Conservation (phyloP, 2,888 invertebrate genomes). For the Trichogramma dendrolimi region DNA sequence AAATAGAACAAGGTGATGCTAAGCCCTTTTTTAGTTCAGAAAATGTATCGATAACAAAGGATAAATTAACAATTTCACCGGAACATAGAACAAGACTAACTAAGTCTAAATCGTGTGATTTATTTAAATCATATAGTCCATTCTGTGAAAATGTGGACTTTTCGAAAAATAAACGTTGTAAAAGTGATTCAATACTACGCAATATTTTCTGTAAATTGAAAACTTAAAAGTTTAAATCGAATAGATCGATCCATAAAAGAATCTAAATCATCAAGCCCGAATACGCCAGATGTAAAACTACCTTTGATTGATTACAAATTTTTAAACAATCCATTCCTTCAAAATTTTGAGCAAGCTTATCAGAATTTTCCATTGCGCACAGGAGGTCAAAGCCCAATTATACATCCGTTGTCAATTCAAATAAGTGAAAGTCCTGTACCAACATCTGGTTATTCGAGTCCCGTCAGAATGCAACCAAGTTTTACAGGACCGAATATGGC, state of each 20-base stretch:
- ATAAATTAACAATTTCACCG: conserved; percentile 20
- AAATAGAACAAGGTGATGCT: conserved; percentile 27
- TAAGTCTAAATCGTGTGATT: conserved; percentile 47
- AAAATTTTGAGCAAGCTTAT: too few relatives aligned
- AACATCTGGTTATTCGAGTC: conserved; percentile 25
- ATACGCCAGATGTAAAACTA: conserved; percentile 42
- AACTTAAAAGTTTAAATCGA: not conserved
- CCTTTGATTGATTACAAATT: conserved; percentile 42
- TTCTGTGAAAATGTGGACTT: conserved; percentile 32
- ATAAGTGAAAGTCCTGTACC: conserved; percentile 33
- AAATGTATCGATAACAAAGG: conserved; percentile 32
- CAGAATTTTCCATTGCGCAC: conserved; percentile 21
- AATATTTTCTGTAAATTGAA: not conserved
- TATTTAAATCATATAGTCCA: conserved; percentile 35
- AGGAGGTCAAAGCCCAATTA: conserved; percentile 27
- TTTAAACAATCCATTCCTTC: conserved; percentile 44
- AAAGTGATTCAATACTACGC: conserved; percentile 34
- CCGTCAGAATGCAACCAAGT: conserved; percentile 22
- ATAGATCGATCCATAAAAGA: too few relatives aligned
- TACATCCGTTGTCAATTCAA: conserved; percentile 39
- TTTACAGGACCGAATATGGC: conserved; percentile 12
- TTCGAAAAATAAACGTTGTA: conserved; percentile 34
- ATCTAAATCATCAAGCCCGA: conserved; percentile 24
- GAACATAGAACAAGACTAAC: conserved; percentile 31
- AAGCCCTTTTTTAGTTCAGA: conserved; percentile 41